These are phyloP conservation scores for Petrolisthes cinctipes DNA, from an alignment of 2,888 invertebrate genomes.

Conservation along the genomic window DNA sequence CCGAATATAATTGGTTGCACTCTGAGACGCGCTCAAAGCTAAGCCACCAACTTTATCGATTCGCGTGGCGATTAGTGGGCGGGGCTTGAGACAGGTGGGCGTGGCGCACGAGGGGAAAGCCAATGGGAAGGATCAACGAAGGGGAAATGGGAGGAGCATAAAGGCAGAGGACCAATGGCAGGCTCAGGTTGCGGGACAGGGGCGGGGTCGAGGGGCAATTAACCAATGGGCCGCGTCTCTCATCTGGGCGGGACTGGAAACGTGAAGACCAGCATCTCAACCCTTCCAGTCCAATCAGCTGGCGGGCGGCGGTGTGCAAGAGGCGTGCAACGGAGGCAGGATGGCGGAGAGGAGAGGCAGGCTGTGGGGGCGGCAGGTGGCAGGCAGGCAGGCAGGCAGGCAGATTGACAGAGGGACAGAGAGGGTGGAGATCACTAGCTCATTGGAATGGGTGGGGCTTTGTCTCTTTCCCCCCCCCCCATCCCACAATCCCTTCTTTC, in stretches of 20 bases:
- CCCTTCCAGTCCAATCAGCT: constrained; percentile 55
- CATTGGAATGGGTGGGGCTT: constrained; percentile 6
- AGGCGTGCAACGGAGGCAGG: constrained; percentile 57
- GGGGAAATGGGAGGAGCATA: constrained; percentile 36
- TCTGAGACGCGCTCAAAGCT: constrained; percentile 56
- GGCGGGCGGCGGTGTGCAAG: constrained; percentile 40
- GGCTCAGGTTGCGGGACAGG: neutral
- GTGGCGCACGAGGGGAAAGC: constrained; percentile 46
- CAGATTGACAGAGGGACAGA: constrained; percentile 17
- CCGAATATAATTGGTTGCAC: constrained; percentile 57
- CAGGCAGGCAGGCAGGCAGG: constrained; percentile 12
- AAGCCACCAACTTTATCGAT: constrained; percentile 57
- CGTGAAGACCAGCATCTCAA: constrained; percentile 43
- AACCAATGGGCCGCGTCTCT: constrained; percentile 31
- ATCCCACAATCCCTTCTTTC: neutral
- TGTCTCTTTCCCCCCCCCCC: neutral
- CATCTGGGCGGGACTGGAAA: constrained; percentile 37
- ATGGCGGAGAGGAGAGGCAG: constrained; percentile 35
- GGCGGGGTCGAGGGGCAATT: constrained; percentile 14
- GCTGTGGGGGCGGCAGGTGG: constrained; percentile 18
- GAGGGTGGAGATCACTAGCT: constrained; percentile 6
- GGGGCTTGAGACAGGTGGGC: constrained; percentile 43
- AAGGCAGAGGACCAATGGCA: constrained; percentile 43
- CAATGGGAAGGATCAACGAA: constrained; percentile 25
- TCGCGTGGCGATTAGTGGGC: constrained; percentile 58